Percentiles rank a stretch among this genome's conserved stretches.
phyloP scores from a whole-genome alignment of 2,113 vertebrate species.

The Brachypodius melanocephalos region DNA sequence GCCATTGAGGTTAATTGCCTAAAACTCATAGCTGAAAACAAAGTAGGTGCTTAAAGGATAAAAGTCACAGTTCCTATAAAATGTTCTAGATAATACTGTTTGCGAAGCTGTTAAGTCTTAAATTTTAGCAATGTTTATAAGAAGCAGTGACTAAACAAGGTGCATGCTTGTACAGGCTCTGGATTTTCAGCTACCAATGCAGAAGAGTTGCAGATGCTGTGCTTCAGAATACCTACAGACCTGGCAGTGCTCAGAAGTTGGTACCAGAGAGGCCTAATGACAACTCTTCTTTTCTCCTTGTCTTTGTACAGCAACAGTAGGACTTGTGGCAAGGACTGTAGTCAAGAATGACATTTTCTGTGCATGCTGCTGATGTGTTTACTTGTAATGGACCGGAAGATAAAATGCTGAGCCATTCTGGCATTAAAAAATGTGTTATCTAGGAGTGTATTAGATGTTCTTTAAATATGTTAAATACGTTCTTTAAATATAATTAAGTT shows the following conservation, averaged over 20 bases:
- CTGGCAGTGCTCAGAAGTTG: background rate
- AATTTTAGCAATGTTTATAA: background rate
- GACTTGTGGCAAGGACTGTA: background rate
- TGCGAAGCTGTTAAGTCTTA: background rate
- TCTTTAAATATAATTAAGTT: background rate
- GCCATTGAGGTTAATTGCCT: background rate
- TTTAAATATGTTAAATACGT: background rate
- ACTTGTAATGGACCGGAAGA: background rate
- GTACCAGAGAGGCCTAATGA: background rate
- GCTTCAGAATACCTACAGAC: background rate
- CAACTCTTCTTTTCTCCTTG: background rate
- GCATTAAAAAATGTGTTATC: background rate
- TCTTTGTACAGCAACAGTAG: background rate
- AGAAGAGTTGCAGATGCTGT: background rate
- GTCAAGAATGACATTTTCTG: background rate
- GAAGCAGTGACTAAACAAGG: background rate
- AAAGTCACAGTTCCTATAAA: background rate
- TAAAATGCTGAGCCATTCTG: background rate
- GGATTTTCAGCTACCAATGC: background rate
- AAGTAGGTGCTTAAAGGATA: background rate
- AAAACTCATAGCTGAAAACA: background rate
- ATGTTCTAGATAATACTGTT: background rate
- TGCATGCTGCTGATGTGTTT: background rate
- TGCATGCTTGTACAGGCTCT: background rate
- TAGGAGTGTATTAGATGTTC: background rate